Base-by-base conservation (phyloP, 2,797 vertebrate genomes). In the Tokudaia muenninki region DNA sequence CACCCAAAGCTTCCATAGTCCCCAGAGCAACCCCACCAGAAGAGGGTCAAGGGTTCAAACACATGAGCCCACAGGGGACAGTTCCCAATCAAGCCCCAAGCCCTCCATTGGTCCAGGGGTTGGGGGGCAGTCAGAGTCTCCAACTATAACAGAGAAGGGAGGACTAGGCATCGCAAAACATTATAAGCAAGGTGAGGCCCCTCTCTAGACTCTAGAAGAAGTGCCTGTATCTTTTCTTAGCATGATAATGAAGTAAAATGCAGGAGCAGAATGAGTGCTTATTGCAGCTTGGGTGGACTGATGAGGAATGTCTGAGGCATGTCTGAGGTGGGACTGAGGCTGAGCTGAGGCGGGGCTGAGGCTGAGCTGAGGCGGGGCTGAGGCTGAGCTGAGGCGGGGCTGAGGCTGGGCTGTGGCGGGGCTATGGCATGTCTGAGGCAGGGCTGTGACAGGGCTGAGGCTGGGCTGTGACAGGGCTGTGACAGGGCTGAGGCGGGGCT, bases 161-260 rank as follows among this genome's bases (percentile, higher is more conserved):
- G 67, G 22, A 3, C 2, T 90, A 24, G 3, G 55, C 13, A 41
- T 90, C 47, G 78, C 67, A 79, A 87, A 83, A 86, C 9, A 57
- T 79, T 55, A 83, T n/a, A n/a, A 14, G 24, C 75, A 91, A 78
- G 37, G 72, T 88, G 61, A 75, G 34, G 26, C 3, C 70, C 65
- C 94, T 81, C 52, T 78, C 82, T 55, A 81, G 92, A 67, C 44
- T 90, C 70, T 13, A 67, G 34, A 91, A 84, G 24, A 72, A 79
- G 17, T 34, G n/a, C 12, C 17, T 47, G 13, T 6, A 67, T 16
- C n/a, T 67, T 89, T 61, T 8, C 34, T 78, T 44, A 63, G 29
- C 61, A 41, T 90, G 55, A 96, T 57, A 87, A 82, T 31, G 34
- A 16, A 16, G 5, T 77, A 9, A 80, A 96, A 22, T 63, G 19